A percentile compares a stretch with the other conserved stretches of the same genome.
Conservation (phyloP, 2,797 vertebrate species). For the Crax fasciolata region DNA sequence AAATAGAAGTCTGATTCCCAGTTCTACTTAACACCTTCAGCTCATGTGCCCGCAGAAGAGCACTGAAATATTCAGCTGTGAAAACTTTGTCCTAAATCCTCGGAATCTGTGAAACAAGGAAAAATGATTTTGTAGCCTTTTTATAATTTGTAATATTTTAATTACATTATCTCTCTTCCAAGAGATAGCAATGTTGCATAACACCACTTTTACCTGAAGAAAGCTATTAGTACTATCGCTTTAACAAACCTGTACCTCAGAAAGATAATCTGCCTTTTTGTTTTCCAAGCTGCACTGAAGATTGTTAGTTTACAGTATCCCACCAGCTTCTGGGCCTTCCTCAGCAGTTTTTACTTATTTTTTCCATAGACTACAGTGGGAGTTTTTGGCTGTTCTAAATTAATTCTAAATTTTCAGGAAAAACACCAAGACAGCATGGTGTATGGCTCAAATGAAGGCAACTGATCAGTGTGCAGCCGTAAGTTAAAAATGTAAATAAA, state of each 20-base stretch:
- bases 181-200: background rate
- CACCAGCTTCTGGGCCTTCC: background rate
- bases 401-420: conserved; percentile 14
- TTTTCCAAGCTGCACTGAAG: background rate
- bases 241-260: background rate
- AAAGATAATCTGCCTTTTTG: background rate
- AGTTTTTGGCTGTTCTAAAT: conserved; percentile 43
- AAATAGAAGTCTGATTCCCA: background rate
- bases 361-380: background rate
- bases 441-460: conserved; percentile 34
- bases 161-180: background rate
- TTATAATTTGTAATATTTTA: background rate
- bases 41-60: background rate
- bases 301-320: background rate
- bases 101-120: background rate
- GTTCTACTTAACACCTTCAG: background rate
- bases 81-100: background rate
- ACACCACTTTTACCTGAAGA: background rate
- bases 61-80: background rate
- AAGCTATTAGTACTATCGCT: background rate
- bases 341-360: conserved; percentile 45
- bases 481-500: conserved; percentile 54
- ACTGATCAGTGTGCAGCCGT: background rate
- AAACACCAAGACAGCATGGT: conserved; percentile 21
- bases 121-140: background rate